phyloP scores from a whole-genome alignment of 1,140 invertebrate genomes.

The Panagrolaimus sp. region DNA sequence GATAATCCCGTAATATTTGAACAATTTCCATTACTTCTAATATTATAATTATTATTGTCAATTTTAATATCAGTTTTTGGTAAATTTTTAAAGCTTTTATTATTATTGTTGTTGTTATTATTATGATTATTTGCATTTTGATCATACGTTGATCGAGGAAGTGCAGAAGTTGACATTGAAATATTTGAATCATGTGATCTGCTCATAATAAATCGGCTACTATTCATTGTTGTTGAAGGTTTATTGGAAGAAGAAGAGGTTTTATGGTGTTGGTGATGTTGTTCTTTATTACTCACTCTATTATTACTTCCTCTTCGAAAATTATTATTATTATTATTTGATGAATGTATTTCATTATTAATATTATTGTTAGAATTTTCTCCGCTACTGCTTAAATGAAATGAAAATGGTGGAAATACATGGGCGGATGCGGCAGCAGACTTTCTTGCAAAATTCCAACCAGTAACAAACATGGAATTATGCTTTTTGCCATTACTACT shows the following conservation, averaged over 20 bases:
- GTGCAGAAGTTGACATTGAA: background rate
- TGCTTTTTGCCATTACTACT: constrained; percentile 14
- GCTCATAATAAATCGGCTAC: constrained; percentile 13
- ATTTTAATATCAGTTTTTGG: too few relatives aligned
- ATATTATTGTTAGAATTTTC: background rate
- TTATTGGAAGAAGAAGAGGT: too few relatives aligned
- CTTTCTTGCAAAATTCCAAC: constrained; percentile 17
- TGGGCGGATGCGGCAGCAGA: constrained; percentile 6
- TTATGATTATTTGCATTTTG: too few relatives aligned
- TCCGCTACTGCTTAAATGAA: background rate
- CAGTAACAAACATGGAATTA: constrained; percentile 16
- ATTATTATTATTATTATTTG: constrained; percentile 15
- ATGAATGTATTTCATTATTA: background rate
- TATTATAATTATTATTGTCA: too few relatives aligned
- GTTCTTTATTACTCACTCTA: constrained; percentile 5
- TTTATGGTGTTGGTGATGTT: background rate
- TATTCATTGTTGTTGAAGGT: constrained; percentile 9
- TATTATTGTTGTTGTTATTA: too few relatives aligned
- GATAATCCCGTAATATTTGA: too few relatives aligned
- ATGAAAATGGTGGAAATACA: constrained; percentile 15
- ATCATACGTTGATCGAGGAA: too few relatives aligned
- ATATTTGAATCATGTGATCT: constrained; percentile 12
- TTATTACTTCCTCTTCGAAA: background rate
- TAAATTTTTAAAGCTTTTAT: too few relatives aligned
- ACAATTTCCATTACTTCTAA: too few relatives aligned